Conservation (phyloP, 2,888 invertebrate species). For the Mythimna pallens region DNA sequence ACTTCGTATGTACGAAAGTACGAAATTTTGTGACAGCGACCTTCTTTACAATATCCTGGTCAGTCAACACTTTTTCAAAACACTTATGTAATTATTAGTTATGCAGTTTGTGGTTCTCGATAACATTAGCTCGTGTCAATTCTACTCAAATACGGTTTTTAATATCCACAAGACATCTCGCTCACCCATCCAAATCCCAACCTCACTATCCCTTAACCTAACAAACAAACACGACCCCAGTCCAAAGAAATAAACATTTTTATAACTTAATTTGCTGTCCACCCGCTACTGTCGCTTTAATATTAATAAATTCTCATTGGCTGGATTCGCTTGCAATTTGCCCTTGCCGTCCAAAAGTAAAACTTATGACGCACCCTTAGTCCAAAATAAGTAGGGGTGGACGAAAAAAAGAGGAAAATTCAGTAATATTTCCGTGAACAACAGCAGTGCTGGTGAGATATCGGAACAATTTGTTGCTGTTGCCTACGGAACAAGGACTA, state of each 20-base stretch:
- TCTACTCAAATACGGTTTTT: neutral
- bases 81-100: neutral
- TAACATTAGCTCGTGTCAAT: no score
- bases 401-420: slow-evolving; percentile 60
- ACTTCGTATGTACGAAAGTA: no score
- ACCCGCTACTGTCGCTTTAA: slow-evolving; percentile 80
- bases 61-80: no score
- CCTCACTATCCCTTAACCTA: slow-evolving; percentile 11
- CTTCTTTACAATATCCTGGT: no score
- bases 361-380: slow-evolving; percentile 86
- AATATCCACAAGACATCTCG: neutral
- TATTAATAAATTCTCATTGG: slow-evolving; percentile 90
- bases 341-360: slow-evolving; percentile 82
- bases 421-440: slow-evolving; percentile 57
- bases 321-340: slow-evolving; percentile 88
- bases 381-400: slow-evolving; percentile 82
- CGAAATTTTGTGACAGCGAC: no score
- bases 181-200: slow-evolving; percentile 30
- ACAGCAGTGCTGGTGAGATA: slow-evolving; percentile 36
- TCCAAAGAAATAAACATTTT: slow-evolving; percentile 74
- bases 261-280: slow-evolving; percentile 81
- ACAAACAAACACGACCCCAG: slow-evolving; percentile 38
- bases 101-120: neutral
- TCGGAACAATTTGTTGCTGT: slow-evolving; percentile 22
- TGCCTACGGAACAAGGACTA: neutral